Percentiles rank a stretch among this genome's conserved stretches.
phyloP scores from a whole-genome alignment of 2,888 invertebrate species.

The Drosophila picticornis region DNA sequence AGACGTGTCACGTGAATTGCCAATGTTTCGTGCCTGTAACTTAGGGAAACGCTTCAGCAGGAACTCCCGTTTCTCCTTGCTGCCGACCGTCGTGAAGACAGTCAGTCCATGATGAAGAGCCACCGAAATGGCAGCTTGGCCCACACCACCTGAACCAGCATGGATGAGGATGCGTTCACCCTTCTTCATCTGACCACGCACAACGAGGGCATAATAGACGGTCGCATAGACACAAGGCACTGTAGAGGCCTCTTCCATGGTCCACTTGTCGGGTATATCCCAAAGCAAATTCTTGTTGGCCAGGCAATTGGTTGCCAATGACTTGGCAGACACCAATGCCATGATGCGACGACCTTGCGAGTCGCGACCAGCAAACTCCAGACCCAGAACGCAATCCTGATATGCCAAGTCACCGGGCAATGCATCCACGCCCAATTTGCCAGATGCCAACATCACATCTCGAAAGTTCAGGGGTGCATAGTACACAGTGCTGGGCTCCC shows the following conservation, averaged over 20 bases:
- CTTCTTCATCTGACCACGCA: constrained; percentile 93
- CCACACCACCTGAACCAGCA: constrained; percentile 98
- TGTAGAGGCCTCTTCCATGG: constrained; percentile 95
- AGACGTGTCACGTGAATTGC: constrained; percentile 95
- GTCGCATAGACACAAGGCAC: constrained; percentile 98
- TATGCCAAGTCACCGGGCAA: constrained; percentile 95
- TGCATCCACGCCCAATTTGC: constrained; percentile 98
- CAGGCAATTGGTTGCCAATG: constrained; percentile 95
- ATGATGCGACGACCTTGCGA: constrained; percentile 92
- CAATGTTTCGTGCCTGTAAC: constrained; percentile 92
- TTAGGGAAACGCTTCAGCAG: constrained; percentile 94
- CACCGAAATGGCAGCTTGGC: constrained; percentile 98
- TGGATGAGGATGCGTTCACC: constrained; percentile 96
- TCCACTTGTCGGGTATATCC: constrained; percentile 95
- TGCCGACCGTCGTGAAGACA: constrained; percentile 97
- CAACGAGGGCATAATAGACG: constrained; percentile 94
- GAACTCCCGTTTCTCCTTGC: constrained; percentile 94
- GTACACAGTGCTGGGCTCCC: constrained; percentile 94
- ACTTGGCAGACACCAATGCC: constrained; percentile 96
- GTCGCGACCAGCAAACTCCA: constrained; percentile 97
- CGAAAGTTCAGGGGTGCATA: constrained; percentile 98
- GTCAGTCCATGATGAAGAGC: constrained; percentile 95
- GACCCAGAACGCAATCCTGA: constrained; percentile 96
- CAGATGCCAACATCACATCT: constrained; percentile 98
- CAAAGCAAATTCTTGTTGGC: constrained; percentile 94